Conservation (phyloP, 2,113 vertebrate species). For the Tyto alba region DNA sequence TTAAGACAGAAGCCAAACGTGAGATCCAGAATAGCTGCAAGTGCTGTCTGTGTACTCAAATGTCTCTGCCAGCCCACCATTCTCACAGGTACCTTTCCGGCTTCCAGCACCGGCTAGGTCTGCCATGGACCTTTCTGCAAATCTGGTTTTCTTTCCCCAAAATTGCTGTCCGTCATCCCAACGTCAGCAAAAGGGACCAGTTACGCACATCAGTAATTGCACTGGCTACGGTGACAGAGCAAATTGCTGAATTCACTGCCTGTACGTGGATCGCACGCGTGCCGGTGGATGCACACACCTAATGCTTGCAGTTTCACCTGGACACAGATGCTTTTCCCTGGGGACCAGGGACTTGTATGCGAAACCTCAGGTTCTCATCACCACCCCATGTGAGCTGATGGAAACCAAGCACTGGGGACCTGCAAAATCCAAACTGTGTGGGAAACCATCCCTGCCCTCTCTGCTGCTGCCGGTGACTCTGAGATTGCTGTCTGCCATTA, state of each 20-base stretch:
- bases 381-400: fast-evolving
- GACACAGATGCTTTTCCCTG: fast-evolving
- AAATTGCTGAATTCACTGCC: not conserved
- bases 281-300: not conserved
- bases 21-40: not conserved
- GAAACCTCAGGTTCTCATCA: not conserved
- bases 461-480: fast-evolving
- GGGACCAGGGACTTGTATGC: not conserved
- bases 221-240: fast-evolving
- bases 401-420: fast-evolving
- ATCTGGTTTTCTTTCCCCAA: not conserved
- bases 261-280: fast-evolving
- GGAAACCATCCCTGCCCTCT: not conserved
- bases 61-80: fast-evolving
- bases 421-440: not conserved
- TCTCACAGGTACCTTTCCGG: not conserved
- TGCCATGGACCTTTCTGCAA: not conserved
- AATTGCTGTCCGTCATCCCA: not conserved
- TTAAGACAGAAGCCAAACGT: not conserved
- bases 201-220: fast-evolving
- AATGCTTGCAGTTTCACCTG: not conserved
- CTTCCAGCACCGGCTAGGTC: not conserved
- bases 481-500: not conserved
- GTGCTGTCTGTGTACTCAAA: not conserved
- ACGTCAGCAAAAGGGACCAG: fast-evolving